Base-by-base conservation (phyloP, 2,797 vertebrate species). In the Psittacula derbiana region DNA sequence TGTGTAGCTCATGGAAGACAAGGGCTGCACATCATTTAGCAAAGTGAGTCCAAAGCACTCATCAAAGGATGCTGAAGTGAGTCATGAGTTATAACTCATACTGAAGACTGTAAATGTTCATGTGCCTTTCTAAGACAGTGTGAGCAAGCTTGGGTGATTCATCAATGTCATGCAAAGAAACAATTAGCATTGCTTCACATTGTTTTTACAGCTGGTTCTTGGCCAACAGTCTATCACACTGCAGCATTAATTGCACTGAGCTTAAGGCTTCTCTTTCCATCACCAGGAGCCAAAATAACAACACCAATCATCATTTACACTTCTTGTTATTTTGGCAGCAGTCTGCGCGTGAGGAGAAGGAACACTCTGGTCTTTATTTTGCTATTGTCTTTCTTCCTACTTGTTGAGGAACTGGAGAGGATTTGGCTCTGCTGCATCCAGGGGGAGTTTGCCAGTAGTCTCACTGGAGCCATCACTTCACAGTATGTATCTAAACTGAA, bases 71-170 rank as follows among this genome's bases (percentile, higher is more conserved):
- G 46, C 65, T 74, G 19, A 27, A 64, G 19, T 86, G 83, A 94
- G 50, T 90, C 58, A 81, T 24, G 30, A 87, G 30, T n/a, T 76
- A 18, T 27, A 87, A 87, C 57, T 89, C 79, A 75, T 58, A 70
- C 74, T 11, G n/a, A 85, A 82, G 80, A 36, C 57, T 84, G 27
- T 53, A 86, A 85, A 60, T 46, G 67, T 36, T 74, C 47, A 57
- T 60, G 31, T 67, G 60, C 67, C 76, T 65, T 79, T 94, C 86
- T 67, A 78, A 57, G 36, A 50, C 17, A 41, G 27, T 4, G 38
- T 80, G 74, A 95, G 60, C 93, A 95, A 87, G 31, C 55, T 74
- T 62, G 57, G 61, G 78, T 93, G 50, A 92, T 91, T 94, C 83
- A 93, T 67, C 38, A 71, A 3, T 0, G 0, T 50, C 74, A 74